Conservation (phyloP, 2,797 vertebrate genomes). For the Rhabdomys pumilio region DNA sequence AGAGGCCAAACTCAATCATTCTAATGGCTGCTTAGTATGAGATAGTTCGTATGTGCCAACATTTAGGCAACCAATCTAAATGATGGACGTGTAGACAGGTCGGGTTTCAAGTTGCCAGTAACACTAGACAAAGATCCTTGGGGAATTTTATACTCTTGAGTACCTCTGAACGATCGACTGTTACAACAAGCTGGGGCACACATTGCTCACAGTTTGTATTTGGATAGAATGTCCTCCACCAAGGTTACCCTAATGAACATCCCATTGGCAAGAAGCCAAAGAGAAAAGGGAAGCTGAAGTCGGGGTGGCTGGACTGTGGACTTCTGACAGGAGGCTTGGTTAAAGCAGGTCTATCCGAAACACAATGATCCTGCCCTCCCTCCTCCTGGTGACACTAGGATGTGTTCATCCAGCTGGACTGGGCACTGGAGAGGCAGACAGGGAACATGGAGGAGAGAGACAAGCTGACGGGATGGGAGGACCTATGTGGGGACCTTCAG, state of each 20-base stretch:
- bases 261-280: not conserved
- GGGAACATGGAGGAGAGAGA: not conserved
- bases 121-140: not conserved
- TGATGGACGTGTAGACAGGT: constrained; percentile 26
- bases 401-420: not conserved
- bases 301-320: not conserved
- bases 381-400: not conserved
- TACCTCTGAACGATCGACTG: constrained; percentile 37
- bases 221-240: not conserved
- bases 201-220: not conserved
- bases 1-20: constrained; percentile 47
- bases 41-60: not conserved
- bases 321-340: not conserved
- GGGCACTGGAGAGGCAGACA: not conserved
- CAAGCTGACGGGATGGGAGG: not conserved
- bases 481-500: not conserved
- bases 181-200: not conserved
- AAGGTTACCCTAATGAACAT: not conserved
- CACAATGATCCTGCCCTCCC: accelerated
- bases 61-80: constrained; percentile 24
- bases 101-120: constrained; percentile 46
- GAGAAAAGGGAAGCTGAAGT: not conserved
- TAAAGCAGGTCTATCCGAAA: not conserved
- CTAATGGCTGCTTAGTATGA: constrained; percentile 63
- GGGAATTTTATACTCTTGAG: not conserved